Evolutionary conservation across 2,888 invertebrate species (phyloP).

Genomic region (Phrixothrix hirtus): DNA sequence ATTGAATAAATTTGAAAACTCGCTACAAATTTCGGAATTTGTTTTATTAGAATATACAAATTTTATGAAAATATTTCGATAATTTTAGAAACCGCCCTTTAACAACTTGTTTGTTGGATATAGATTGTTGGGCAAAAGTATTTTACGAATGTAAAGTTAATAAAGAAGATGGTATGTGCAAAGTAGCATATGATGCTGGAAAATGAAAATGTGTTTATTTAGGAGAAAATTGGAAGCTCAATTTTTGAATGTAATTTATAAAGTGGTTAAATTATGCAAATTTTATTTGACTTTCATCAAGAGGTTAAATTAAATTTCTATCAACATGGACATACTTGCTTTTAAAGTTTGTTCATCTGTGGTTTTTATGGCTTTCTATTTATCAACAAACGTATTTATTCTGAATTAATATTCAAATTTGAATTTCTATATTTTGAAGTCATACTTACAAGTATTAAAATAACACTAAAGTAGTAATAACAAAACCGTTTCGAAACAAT

Average conservation of each 20-base stretch:
- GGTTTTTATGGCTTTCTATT: neutral
- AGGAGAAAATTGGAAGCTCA: neutral
- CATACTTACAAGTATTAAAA: neutral
- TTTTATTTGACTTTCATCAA: neutral
- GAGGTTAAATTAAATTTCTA: neutral
- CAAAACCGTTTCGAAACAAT: neutral
- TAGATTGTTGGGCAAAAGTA: neutral
- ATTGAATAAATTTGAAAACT: neutral
- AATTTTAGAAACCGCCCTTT: too few species aligned
- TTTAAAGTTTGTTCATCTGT: neutral
- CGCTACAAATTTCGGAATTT: slow-evolving; percentile 1
- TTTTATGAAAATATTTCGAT: too few species aligned
- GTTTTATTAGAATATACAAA: too few species aligned
- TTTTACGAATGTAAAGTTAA: neutral
- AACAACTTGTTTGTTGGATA: too few species aligned
- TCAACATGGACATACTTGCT: neutral
- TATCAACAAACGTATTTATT: neutral
- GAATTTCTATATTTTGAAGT: neutral
- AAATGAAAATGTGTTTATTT: neutral
- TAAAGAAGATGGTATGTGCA: neutral
- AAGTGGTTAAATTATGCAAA: neutral
- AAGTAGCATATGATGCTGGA: neutral
- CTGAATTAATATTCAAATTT: neutral
- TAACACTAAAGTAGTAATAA: neutral
- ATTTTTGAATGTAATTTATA: neutral